Percentiles rank a stretch among this genome's conserved stretches.
phyloP scores from a whole-genome alignment of 2,113 vertebrate species.

The Chitala chitala region DNA sequence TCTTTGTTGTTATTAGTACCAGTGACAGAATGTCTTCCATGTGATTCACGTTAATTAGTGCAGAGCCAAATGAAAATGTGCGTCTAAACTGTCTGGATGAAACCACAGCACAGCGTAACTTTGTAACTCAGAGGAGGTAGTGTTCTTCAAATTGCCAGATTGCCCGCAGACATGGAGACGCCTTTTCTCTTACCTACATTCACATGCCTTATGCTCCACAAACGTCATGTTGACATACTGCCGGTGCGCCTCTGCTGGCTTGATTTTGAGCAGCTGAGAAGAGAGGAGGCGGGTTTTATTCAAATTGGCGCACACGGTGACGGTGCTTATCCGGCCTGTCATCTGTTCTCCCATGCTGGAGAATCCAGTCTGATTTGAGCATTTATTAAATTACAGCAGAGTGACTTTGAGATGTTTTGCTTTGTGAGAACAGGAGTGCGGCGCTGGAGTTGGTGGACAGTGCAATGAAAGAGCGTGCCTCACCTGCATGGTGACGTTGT shows the following conservation, averaged over 20 bases:
- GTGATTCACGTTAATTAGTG: too few species aligned
- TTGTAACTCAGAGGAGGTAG: not conserved
- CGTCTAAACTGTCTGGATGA: not conserved
- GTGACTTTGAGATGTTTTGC: too few species aligned
- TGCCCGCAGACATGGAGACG: constrained; percentile 18
- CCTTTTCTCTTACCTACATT: constrained; percentile 69
- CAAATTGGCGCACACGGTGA: not conserved
- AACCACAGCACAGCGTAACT: not conserved
- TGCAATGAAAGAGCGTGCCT: not conserved
- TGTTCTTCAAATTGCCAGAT: not conserved
- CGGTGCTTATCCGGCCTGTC: too few species aligned
- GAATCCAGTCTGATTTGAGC: too few species aligned
- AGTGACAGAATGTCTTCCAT: too few species aligned
- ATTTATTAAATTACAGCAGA: too few species aligned
- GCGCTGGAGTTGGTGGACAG: not conserved
- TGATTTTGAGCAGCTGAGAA: constrained; percentile 66
- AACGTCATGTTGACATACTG: constrained; percentile 73
- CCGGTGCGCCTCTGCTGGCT: constrained; percentile 55
- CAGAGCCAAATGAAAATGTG: too few species aligned
- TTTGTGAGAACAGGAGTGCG: not conserved
- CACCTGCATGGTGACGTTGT: constrained; percentile 87
- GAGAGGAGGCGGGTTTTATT: constrained; percentile 21
- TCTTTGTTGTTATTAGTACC: too few species aligned
- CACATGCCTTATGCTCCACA: constrained; percentile 72
- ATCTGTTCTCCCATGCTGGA: too few species aligned